These are phyloP conservation scores for Nemapogon koenigi DNA, from an alignment of 2,888 invertebrate genomes.

Conservation along the genomic window DNA sequence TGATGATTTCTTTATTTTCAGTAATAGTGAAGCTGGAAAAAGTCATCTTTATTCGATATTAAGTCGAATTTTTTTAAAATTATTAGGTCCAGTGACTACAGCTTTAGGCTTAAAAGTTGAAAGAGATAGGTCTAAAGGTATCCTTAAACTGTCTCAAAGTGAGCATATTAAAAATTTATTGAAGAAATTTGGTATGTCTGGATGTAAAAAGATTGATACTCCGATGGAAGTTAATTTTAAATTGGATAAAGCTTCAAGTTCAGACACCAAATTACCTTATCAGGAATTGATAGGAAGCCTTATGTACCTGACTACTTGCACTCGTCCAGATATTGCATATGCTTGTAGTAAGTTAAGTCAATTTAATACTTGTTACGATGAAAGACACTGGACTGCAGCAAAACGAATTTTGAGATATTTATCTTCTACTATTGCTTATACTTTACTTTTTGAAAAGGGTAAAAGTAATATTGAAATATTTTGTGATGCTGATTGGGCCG, in stretches of 20 bases:
- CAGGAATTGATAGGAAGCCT: background rate
- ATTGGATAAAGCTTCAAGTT: background rate
- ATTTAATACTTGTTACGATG: background rate
- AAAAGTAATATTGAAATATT: background rate
- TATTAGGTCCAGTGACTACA: background rate
- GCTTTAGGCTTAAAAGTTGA: background rate
- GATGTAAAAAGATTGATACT: background rate
- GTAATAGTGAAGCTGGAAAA: background rate
- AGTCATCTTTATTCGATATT: background rate
- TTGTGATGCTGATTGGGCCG: conserved; percentile 2
- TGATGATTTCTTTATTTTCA: conserved; percentile 4
- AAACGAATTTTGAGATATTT: no score
- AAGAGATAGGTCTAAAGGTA: background rate
- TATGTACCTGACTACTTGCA: background rate
- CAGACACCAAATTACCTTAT: background rate
- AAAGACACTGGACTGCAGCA: background rate
- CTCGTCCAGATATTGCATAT: no score
- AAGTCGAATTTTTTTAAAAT: background rate
- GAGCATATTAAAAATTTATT: conserved; percentile 1
- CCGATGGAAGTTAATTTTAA: background rate
- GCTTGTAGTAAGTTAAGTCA: no score
- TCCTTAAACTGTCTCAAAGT: background rate
- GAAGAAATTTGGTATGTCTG: background rate
- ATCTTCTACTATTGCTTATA: background rate
- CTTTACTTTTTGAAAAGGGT: background rate